A percentile compares a stretch with the other conserved stretches of the same genome.
These are phyloP conservation scores for Erebia palarica DNA, from an alignment of 2,888 invertebrate genomes.

Conservation along the genomic window DNA sequence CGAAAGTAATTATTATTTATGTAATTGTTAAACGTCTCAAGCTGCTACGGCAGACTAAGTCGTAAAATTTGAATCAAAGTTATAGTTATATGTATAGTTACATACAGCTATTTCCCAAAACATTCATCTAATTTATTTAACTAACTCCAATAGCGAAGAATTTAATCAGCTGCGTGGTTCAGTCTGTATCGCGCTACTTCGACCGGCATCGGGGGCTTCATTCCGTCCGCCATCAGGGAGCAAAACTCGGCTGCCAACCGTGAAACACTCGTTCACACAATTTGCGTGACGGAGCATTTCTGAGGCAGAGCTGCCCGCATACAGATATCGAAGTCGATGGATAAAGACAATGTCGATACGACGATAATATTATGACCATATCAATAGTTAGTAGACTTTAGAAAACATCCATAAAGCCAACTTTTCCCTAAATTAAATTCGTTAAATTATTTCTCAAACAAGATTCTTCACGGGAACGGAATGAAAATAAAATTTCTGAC, in stretches of 20 bases:
- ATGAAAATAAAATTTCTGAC: too few relatives aligned
- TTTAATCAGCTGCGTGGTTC: constrained; percentile 17
- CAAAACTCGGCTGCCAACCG: constrained; percentile 26
- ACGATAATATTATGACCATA: neutral
- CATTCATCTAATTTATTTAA: neutral
- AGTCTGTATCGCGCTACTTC: constrained; percentile 12
- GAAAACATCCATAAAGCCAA: too few relatives aligned
- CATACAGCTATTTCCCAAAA: neutral
- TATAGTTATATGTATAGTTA: neutral
- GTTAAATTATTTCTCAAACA: too few relatives aligned
- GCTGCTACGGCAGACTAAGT: neutral
- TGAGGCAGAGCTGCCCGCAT: neutral
- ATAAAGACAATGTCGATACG: neutral
- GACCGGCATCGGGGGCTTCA: constrained; percentile 21
- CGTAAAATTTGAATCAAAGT: neutral
- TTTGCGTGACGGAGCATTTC: constrained; percentile 26
- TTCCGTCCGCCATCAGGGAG: constrained; percentile 24
- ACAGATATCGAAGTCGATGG: neutral
- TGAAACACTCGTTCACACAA: constrained; percentile 33
- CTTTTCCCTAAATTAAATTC: too few relatives aligned
- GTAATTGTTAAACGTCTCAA: neutral
- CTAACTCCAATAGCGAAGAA: neutral
- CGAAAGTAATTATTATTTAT: too few relatives aligned
- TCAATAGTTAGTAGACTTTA: too few relatives aligned
- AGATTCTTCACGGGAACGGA: too few relatives aligned